Evolutionary conservation across 2,113 vertebrate species (phyloP), one percentile per base, ranked within the genome.

Genomic region (Triplophysa dalaica): DNA sequence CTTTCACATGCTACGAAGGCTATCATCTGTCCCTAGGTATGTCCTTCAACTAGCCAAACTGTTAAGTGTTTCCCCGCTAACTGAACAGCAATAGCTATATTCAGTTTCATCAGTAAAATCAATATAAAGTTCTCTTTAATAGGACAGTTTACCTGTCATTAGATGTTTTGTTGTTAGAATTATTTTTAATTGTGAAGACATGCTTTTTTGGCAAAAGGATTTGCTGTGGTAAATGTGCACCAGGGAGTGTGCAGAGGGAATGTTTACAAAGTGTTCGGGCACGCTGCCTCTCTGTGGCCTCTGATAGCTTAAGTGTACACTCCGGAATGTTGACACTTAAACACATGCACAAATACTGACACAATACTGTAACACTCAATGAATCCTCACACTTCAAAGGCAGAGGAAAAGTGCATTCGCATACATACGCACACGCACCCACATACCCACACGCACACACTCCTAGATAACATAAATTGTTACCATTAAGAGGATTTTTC

Each of bases 241-340:
- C n/a, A 19, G 24, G 74, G 62, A 65, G 19, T 22, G 45, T 38
- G 48, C 41, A 65, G 33, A 64, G 41, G 22, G 22, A 62, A 62
- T 0, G 11, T 45, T 45, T 45, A 8, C 43, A 45, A 45, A 77
- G 45, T 38, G 74, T 54, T 65, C 64, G 50, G 62, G 26, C 74
- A 65, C 26, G 45, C 61, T 38, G 17, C 74, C 62, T 77, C 48
- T 63, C 14, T 48, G 14, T 62, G 72, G 33, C 54, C 70, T 60
- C 54, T 75, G 62, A 16, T 52, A 65, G 43, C 62, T 54, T 65
- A 4, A 76, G 14, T 21, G 62, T 38, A 62, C 67, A 63, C 56
- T 61, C 38, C 45, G 26, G 70, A 63, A 80, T 72, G 61, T 72
- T 63, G 38, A 48, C 78, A 78, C 65, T n/a, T 50, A 70, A n/a